A percentile compares a stretch with the other conserved stretches of the same genome.
phyloP scores from a whole-genome alignment of 2,113 vertebrate genomes.

The Python bivittatus region DNA sequence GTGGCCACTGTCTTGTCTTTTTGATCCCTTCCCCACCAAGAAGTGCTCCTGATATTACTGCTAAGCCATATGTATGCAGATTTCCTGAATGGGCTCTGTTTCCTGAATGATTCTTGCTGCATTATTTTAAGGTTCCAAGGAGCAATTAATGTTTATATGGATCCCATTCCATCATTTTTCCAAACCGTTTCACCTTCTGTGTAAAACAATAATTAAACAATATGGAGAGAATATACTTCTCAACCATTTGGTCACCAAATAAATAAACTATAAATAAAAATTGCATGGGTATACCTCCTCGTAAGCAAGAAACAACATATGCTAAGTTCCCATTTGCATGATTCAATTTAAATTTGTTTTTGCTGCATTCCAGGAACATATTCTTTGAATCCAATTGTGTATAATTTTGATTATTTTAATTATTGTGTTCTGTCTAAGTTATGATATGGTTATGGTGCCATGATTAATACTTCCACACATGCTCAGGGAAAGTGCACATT shows the following conservation, averaged over 20 bases:
- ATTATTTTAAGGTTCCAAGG: not conserved
- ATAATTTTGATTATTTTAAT: not conserved
- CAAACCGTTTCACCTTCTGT: not conserved
- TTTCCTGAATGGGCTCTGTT: not conserved
- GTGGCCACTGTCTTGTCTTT: not conserved
- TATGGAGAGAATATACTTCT: not conserved
- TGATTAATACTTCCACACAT: not conserved
- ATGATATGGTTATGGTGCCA: not conserved
- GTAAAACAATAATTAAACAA: not conserved
- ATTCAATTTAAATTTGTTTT: not conserved
- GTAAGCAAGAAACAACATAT: not conserved
- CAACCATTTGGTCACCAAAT: not conserved
- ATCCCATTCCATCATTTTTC: not conserved
- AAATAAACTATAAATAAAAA: not conserved
- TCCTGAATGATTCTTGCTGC: not conserved
- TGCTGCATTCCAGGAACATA: not conserved
- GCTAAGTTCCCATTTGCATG: not conserved
- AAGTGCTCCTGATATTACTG: not conserved
- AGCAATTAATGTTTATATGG: not conserved
- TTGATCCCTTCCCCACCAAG: not conserved
- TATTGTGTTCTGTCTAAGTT: not conserved
- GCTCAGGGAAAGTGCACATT: not conserved
- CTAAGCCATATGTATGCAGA: not conserved
- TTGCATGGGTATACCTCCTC: not conserved
- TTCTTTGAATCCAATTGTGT: not conserved